phyloP scores from a whole-genome alignment of 1,140 invertebrate genomes.

The Macrostomum lignano region DNA sequence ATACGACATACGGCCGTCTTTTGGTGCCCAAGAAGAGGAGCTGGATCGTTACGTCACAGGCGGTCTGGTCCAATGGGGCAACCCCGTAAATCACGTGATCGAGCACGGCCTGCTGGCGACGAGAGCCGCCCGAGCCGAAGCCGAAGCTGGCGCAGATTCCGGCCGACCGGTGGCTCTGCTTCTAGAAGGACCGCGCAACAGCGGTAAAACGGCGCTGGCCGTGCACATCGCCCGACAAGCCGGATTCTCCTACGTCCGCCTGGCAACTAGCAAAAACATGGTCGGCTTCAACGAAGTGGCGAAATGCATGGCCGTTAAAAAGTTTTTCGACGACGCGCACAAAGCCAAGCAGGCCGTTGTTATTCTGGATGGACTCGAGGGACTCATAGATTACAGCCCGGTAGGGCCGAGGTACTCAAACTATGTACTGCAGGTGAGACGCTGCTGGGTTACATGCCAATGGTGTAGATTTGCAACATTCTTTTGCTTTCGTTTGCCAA shows the following conservation, averaged over 20 bases:
- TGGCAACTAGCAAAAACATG: slow-evolving; percentile 90
- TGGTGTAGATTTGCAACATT: too few relatives aligned
- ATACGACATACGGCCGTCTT: too few relatives aligned
- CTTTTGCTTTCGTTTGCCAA: too few relatives aligned
- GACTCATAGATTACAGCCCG: slow-evolving; percentile 45
- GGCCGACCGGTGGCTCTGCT: slow-evolving; percentile 53
- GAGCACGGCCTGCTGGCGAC: slow-evolving; percentile 49
- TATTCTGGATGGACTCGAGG: slow-evolving; percentile 85
- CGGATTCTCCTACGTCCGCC: slow-evolving; percentile 89
- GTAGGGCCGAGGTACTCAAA: too few relatives aligned
- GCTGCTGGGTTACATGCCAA: too few relatives aligned
- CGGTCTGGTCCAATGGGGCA: slow-evolving; percentile 74
- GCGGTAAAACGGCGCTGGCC: slow-evolving; percentile 83
- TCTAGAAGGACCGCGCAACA: slow-evolving; percentile 63
- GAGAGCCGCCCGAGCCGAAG: background rate
- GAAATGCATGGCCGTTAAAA: slow-evolving; percentile 71
- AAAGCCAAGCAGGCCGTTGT: slow-evolving; percentile 78
- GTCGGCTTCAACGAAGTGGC: slow-evolving; percentile 78
- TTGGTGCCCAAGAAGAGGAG: slow-evolving; percentile 56
- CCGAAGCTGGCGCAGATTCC: slow-evolving; percentile 15
- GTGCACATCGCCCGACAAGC: slow-evolving; percentile 76
- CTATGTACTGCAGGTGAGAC: too few relatives aligned
- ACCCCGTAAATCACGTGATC: slow-evolving; percentile 45
- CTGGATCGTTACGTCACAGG: slow-evolving; percentile 49
- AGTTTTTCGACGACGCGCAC: slow-evolving; percentile 94